Evolutionary conservation across 2,113 vertebrate species (phyloP), one percentile per base, ranked within the genome.

Genomic region (Zosterops borbonicus): DNA sequence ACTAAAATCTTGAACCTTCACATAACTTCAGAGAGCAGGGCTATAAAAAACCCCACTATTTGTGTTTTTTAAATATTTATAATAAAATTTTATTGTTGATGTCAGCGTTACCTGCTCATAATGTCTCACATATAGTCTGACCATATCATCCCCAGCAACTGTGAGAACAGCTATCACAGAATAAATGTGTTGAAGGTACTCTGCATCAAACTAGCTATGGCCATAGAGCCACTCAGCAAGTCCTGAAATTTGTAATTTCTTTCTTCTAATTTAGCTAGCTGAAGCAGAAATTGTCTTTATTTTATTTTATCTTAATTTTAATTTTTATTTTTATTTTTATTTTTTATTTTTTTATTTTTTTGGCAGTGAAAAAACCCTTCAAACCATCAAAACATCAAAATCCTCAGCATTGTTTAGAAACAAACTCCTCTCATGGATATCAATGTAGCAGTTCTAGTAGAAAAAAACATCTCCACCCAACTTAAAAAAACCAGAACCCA

Each of bases 361-460:
- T 12, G 0, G 0, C 2, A 2, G 8, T 5, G n/a, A 3, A 3
- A 3, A 25, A 55, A 5, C 1, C 4, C 12, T 53, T 23, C 27
- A 52, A 80, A 49, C 8, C 5, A 25, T 5, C 19, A n/a, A 84
- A 87, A 4, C 5, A 25, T 5, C 19, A n/a, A 84, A 87, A 4
- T 2, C 1, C 16, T 64, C 14, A 33, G 5, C 3, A 35, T 29
- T 73, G 12, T 77, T 87, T 77, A 55, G 33, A 46, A 74, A 41
- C 6, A 37, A 41, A 23, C 21, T 69, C 15, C 5, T 58, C 11
- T 74, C 9, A 31, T 33, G n/a, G 31, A 69, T 70, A 83, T 56
- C 5, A 25, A 28, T 37, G 7, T 28, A 50, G 24, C 8, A 50
- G 12, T 47, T 89, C 42, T 50, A 22, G 25, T 35, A 52, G 25